Percentiles rank a stretch among this genome's conserved stretches.
Conservation (phyloP, 2,888 invertebrate species). For the Ormyrus rosae region DNA sequence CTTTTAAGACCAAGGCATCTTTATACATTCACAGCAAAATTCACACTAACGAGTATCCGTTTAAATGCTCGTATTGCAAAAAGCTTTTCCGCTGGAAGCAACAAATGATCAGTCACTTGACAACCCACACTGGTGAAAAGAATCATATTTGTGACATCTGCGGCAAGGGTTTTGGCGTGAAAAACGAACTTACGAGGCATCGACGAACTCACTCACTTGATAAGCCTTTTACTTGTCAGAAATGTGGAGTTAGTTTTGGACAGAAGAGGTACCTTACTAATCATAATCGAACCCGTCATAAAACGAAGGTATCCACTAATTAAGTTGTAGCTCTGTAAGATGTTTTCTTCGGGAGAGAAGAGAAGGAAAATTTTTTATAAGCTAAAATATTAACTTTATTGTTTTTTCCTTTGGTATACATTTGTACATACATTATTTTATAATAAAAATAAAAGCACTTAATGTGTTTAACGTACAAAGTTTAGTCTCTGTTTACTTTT, state of each 20-base stretch:
- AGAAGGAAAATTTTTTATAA: not conserved
- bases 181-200: slow-evolving; percentile 78
- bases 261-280: slow-evolving; percentile 78
- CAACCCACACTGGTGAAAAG: slow-evolving; percentile 76
- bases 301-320: slow-evolving; percentile 10
- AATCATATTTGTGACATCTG: slow-evolving; percentile 77
- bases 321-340: not conserved
- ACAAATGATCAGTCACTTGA: slow-evolving; percentile 76
- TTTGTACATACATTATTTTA: slow-evolving; percentile 29
- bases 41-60: slow-evolving; percentile 66
- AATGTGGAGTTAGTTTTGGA: slow-evolving; percentile 77
- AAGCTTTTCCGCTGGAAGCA: slow-evolving; percentile 77
- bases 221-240: slow-evolving; percentile 74
- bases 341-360: not conserved
- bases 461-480: not conserved
- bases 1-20: slow-evolving; percentile 76
- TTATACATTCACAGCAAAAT: slow-evolving; percentile 75
- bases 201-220: slow-evolving; percentile 77
- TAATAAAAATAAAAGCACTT: slow-evolving; percentile 30
- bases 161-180: slow-evolving; percentile 77
- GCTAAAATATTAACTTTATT: not conserved
- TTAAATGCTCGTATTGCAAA: slow-evolving; percentile 70
- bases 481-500: slow-evolving; percentile 5
- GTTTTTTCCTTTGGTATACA: slow-evolving; percentile 6
- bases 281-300: slow-evolving; percentile 70